These are phyloP conservation scores for Berghia stephanieae DNA, from an alignment of 1,140 invertebrate species.

Conservation along the genomic window DNA sequence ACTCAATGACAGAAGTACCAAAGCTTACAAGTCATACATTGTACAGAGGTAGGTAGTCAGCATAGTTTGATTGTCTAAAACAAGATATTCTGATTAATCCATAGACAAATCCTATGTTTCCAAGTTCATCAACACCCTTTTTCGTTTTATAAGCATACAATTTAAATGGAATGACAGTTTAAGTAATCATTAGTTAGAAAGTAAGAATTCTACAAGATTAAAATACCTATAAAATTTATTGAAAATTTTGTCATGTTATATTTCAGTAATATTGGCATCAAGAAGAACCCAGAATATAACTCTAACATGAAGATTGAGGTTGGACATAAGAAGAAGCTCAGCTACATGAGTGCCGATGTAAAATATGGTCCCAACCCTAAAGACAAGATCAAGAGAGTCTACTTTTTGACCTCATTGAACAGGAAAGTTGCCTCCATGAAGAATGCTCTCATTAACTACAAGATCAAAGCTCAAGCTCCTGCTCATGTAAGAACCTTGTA, in stretches of 20 bases:
- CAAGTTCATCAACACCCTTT: too few species aligned
- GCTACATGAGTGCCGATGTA: constrained; percentile 23
- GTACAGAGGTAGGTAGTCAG: constrained; percentile 45
- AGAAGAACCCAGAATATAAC: constrained; percentile 37
- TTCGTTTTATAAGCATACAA: too few species aligned
- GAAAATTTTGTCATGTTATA: not conserved
- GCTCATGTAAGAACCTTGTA: constrained; percentile 19
- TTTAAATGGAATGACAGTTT: too few species aligned
- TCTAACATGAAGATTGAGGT: constrained; percentile 21
- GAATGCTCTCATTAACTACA: constrained; percentile 13
- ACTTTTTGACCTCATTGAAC: not conserved
- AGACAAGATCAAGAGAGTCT: constrained; percentile 34
- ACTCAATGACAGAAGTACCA: constrained; percentile 42
- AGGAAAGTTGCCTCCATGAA: not conserved
- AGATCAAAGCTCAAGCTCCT: constrained; percentile 24
- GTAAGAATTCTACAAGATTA: too few species aligned
- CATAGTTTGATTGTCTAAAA: too few species aligned
- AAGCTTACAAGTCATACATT: constrained; percentile 40
- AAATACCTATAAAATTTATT: too few species aligned
- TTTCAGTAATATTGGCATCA: constrained; percentile 30
- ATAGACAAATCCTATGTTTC: too few species aligned
- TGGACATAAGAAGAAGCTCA: constrained; percentile 35
- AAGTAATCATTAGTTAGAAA: too few species aligned
- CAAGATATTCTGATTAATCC: too few species aligned
- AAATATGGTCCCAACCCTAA: constrained; percentile 34